Evolutionary conservation across 2,113 vertebrate genomes (phyloP).

Genomic region (Tenrec ecaudatus): DNA sequence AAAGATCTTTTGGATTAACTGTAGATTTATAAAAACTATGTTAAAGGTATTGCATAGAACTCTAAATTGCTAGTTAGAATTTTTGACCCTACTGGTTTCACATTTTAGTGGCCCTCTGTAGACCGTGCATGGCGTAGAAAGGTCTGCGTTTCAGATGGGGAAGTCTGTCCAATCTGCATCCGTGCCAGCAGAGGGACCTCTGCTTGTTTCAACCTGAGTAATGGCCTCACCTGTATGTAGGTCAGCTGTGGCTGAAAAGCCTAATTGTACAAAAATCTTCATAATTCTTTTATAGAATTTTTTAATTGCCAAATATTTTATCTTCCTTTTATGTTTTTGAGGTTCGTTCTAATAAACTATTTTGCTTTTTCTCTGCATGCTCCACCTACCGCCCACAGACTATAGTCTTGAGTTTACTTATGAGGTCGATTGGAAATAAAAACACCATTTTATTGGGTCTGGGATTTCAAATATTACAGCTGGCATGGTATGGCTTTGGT

Average conservation of each 20-base stretch:
- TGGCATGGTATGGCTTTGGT: slow-evolving; percentile 94
- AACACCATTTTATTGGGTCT: slow-evolving; percentile 93
- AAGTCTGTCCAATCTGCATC: background rate
- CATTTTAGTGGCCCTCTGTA: background rate
- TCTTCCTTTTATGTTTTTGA: background rate
- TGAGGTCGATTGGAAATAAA: slow-evolving; percentile 95
- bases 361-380: background rate
- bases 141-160: background rate
- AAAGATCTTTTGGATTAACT: background rate
- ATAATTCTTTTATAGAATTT: background rate
- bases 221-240: background rate
- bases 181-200: background rate
- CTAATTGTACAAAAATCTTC: background rate
- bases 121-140: background rate
- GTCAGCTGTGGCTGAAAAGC: background rate
- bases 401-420: slow-evolving; percentile 93
- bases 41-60: background rate
- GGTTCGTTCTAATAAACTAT: slow-evolving; percentile 13
- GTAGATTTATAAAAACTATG: background rate
- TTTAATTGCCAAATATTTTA: background rate
- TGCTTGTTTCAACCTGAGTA: background rate
- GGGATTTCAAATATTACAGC: slow-evolving; percentile 93
- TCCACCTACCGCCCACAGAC: slow-evolving; percentile 83
- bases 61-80: background rate
- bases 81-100: background rate